Base-by-base conservation (phyloP, 1,140 invertebrate species). In the Drosophila ogumai region DNA sequence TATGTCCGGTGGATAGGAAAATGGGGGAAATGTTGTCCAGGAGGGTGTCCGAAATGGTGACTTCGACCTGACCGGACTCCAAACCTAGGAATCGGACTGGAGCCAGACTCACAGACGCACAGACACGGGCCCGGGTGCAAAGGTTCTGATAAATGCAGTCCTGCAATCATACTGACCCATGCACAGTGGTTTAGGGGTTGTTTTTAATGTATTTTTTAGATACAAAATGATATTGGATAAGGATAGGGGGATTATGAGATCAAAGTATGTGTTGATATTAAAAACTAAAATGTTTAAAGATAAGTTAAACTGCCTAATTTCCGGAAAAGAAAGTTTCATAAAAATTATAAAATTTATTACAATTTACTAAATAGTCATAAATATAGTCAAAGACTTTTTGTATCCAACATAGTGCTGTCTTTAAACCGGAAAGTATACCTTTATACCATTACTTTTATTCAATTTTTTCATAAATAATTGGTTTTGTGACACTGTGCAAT, bases 131-230 rank as follows among this genome's bases (percentile, higher is more conserved):
- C 73, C 74, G 76, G 69, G 65, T 79, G 82, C 85, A 68, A 90
- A 75, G 80, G 80, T 88, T 72, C 80, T 79, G 84, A 88, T 84
- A 87, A 87, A 77, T 85, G 77, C 38, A 64, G 68, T 13, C 61
- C 47, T 72, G 68, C 65, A 79, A 73, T 84, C 58, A 75, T 50
- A 46, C 60, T 63, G 81, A 72, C 76, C 81, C 74, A 67, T 73
- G 65, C 58, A 85, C 81, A 76, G 61, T 84, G 81, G 56, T 3
- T 3, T 0, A 8, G 31, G 25, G 22, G 6, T 1, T 44, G 40
- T 44, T 46, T 1, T 25, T 28, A 3, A 13, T 4, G 10, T 17
- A 28, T 7, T 28, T 31, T n/a, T 8, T 0, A 2, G 22, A 1
- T 8, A 8, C 4, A 5, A 34, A 9, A 34, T 9, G 0, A 19